Conservation (phyloP, 2,888 invertebrate genomes). For the Onchidella celtica region DNA sequence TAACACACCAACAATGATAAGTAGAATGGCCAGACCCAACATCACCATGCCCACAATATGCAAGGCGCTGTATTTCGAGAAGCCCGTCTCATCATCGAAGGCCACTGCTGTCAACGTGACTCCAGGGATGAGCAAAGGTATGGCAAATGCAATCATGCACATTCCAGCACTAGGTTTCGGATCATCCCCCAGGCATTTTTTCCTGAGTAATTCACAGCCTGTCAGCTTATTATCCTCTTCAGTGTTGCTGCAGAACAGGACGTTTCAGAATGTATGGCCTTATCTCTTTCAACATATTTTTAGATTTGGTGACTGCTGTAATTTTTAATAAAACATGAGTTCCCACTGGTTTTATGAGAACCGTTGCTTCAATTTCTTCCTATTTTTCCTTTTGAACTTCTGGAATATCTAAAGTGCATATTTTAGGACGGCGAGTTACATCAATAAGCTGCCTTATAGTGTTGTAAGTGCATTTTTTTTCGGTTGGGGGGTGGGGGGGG, state of each 20-base stretch:
- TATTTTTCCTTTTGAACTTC: too few relatives aligned
- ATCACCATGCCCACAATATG: conserved; percentile 57
- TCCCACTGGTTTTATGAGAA: too few relatives aligned
- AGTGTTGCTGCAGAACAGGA: background rate
- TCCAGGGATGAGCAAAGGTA: conserved; percentile 63
- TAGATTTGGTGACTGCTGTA: too few relatives aligned
- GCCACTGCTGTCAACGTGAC: conserved; percentile 62
- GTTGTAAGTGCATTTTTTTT: too few relatives aligned
- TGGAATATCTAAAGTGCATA: too few relatives aligned
- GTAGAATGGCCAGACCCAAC: conserved; percentile 42
- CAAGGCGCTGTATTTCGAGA: conserved; percentile 56
- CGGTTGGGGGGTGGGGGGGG: too few relatives aligned
- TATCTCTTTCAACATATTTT: background rate
- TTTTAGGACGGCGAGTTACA: too few relatives aligned
- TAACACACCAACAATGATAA: conserved; percentile 50
- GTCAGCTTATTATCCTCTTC: background rate
- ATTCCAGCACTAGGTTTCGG: conserved; percentile 55
- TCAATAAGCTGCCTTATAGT: too few relatives aligned
- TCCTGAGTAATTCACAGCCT: background rate
- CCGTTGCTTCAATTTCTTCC: too few relatives aligned
- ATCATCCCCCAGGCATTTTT: conserved; percentile 38
- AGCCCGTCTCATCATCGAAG: conserved; percentile 57
- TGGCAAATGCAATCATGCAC: conserved; percentile 62
- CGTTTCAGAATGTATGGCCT: background rate
- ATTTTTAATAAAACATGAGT: too few relatives aligned